Evolutionary conservation across 2,113 vertebrate species (phyloP).

Genomic region (Tringa solitaria): DNA sequence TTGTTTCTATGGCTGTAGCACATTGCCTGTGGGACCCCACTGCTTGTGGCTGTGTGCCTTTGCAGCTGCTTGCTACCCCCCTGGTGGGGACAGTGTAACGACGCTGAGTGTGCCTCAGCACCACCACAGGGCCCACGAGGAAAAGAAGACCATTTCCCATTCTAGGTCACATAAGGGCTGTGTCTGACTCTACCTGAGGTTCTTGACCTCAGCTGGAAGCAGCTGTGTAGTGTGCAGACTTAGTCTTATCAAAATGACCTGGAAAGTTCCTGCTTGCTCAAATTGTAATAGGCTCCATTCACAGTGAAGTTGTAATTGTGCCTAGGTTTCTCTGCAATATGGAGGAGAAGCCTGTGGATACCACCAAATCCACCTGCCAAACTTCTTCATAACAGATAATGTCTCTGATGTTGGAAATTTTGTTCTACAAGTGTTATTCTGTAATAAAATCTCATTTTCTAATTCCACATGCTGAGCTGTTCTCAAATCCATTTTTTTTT

Average conservation of each 20-base stretch:
- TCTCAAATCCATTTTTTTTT: background rate
- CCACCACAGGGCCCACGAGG: background rate
- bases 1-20: background rate
- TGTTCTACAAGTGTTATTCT: background rate
- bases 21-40: background rate
- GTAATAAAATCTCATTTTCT: background rate
- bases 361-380: background rate
- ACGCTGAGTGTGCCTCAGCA: background rate
- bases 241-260: background rate
- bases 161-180: background rate
- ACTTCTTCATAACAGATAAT: background rate
- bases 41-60: no score
- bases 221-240: background rate
- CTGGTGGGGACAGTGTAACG: background rate
- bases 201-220: background rate
- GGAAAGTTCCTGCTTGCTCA: background rate
- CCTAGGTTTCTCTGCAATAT: background rate
- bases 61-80: background rate
- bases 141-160: background rate
- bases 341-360: background rate
- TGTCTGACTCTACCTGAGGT: background rate
- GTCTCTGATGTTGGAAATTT: background rate
- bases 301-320: background rate
- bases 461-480: background rate
- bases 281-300: background rate